phyloP scores from a whole-genome alignment of 64 coral and sea anemone genomes.

The Actinia equina region DNA sequence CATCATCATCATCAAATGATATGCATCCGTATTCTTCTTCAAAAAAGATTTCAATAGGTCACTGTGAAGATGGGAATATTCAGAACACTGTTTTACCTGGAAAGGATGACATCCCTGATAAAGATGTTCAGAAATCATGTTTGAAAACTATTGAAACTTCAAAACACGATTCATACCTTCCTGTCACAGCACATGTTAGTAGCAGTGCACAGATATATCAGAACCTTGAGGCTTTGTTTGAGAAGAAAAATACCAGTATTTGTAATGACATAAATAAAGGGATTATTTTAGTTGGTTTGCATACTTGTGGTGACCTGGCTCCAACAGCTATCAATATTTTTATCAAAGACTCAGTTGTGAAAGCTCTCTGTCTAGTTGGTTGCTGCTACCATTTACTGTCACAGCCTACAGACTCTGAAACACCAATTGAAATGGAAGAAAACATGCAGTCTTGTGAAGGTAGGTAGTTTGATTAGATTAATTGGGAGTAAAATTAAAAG shows the following conservation, averaged over 20 bases:
- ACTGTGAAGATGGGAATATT: background rate
- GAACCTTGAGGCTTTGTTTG: background rate
- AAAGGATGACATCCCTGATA: background rate
- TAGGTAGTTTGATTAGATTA: background rate
- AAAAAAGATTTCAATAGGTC: background rate
- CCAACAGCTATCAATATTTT: conserved; percentile 72
- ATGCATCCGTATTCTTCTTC: background rate
- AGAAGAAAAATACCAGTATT: background rate
- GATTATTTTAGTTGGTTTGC: conserved; percentile 64
- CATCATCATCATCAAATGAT: background rate
- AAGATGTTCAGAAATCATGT: background rate
- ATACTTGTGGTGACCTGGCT: conserved; percentile 79
- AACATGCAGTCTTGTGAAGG: background rate
- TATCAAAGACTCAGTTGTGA: conserved; percentile 46
- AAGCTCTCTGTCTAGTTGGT: conserved; percentile 75
- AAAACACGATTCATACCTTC: conserved; percentile 21
- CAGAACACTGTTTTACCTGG: background rate
- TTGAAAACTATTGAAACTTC: background rate
- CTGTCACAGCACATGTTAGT: conserved; percentile 39
- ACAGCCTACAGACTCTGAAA: background rate
- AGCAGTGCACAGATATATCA: background rate
- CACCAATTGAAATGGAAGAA: background rate
- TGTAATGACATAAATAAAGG: background rate
- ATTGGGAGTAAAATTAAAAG: no score
- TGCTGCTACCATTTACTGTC: conserved; percentile 86